These are phyloP conservation scores for Pachliopta kotzebuea DNA, from an alignment of 2,888 invertebrate genomes.

Conservation along the genomic window DNA sequence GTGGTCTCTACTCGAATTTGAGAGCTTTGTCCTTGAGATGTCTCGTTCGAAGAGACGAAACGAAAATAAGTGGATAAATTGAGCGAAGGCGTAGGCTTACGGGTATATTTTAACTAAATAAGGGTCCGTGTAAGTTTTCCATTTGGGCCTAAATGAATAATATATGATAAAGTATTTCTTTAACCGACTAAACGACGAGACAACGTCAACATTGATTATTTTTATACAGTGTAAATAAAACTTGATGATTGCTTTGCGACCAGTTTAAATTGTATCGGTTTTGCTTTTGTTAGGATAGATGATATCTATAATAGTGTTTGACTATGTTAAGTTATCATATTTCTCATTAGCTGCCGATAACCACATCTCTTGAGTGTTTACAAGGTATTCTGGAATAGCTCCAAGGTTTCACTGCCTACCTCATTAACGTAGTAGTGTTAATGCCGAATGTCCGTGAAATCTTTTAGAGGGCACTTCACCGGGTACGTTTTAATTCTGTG, in stretches of 20 bases:
- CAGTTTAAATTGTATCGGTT: too few relatives aligned
- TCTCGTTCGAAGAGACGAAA: conserved; percentile 28
- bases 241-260: too few relatives aligned
- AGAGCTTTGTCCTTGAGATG: conserved; percentile 31
- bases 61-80: conserved; percentile 30
- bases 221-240: too few relatives aligned
- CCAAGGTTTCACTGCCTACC: conserved; percentile 68
- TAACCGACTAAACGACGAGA: too few relatives aligned
- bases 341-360: conserved; percentile 28
- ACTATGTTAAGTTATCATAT: conserved; percentile 11
- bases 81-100: conserved; percentile 29
- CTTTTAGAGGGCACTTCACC: conserved; percentile 62
- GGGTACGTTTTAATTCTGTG: conserved; percentile 62
- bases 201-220: too few relatives aligned
- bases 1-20: conserved; percentile 29
- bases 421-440: conserved; percentile 71
- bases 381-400: conserved; percentile 62
- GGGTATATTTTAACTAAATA: conserved; percentile 25
- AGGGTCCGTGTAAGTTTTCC: conserved; percentile 12
- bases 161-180: too few relatives aligned
- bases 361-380: conserved; percentile 48
- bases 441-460: conserved; percentile 70
- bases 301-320: too few relatives aligned
- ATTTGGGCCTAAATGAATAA: conserved; percentile 4
- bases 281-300: too few relatives aligned